Conservation (phyloP, 2,113 vertebrate genomes). For the Rafetus swinhoei region DNA sequence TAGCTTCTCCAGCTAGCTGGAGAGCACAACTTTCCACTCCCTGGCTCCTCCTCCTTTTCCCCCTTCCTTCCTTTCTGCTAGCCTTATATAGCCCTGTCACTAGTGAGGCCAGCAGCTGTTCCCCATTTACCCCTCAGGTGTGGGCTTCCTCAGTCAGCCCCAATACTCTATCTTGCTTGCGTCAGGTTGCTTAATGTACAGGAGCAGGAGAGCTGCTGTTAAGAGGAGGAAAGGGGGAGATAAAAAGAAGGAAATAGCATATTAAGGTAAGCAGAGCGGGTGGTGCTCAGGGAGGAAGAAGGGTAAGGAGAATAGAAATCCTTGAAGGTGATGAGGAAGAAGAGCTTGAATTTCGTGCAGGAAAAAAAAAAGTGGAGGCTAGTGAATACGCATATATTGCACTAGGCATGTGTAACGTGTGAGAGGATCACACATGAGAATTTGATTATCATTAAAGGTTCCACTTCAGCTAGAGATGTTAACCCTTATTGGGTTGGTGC, state of each 20-base stretch:
- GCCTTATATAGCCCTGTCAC: too few relatives aligned
- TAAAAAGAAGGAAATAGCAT: neutral
- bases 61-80: too few relatives aligned
- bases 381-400: rapidly evolving
- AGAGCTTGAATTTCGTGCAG: neutral
- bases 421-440: neutral
- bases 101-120: too few relatives aligned
- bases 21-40: too few relatives aligned
- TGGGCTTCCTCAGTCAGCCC: too few relatives aligned
- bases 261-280: neutral
- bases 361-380: neutral
- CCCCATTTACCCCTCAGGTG: too few relatives aligned
- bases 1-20: too few relatives aligned
- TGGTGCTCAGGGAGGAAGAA: neutral
- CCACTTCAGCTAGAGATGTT: too few relatives aligned
- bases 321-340: neutral
- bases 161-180: too few relatives aligned
- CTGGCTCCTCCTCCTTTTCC: too few relatives aligned
- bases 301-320: neutral
- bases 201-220: neutral
- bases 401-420: neutral
- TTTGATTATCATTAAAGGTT: neutral
- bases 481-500: too few relatives aligned
- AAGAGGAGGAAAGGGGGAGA: neutral
- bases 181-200: neutral